Evolutionary conservation across 2,888 invertebrate genomes (phyloP).

Genomic region (Coelogynopora nodosa): DNA sequence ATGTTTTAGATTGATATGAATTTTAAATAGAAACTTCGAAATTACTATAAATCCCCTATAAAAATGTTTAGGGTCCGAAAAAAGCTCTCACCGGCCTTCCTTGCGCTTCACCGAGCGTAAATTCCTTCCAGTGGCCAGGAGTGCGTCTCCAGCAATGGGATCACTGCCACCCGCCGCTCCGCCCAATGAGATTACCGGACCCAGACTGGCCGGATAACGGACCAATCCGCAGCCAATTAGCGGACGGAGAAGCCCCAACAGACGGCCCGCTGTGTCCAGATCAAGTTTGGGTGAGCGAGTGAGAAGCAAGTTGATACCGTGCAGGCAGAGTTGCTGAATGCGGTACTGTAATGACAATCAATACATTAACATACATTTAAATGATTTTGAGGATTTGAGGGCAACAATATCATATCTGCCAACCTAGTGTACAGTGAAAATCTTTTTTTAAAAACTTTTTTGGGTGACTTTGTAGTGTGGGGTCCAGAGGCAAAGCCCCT

Average conservation of each 20-base stretch:
- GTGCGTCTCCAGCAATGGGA: neutral
- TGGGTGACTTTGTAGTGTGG: no score
- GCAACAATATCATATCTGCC: no score
- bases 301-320: conserved; percentile 16
- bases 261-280: neutral
- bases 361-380: no score
- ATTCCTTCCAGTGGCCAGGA: neutral
- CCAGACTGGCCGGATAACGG: conserved; percentile 5
- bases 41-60: no score
- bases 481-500: no score
- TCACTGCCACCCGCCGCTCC: neutral
- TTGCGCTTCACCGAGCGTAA: neutral
- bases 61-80: no score
- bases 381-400: no score
- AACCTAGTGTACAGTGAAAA: no score
- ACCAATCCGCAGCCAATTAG: conserved; percentile 7
- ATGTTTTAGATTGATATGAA: no score
- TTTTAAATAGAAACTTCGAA: no score
- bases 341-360: neutral
- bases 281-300: conserved; percentile 8
- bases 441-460: no score
- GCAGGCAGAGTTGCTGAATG: conserved; percentile 6
- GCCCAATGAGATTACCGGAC: neutral
- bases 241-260: neutral
- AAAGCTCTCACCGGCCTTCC: neutral